Conservation (phyloP, 1,140 invertebrate genomes). For the Drosophila bocki region DNA sequence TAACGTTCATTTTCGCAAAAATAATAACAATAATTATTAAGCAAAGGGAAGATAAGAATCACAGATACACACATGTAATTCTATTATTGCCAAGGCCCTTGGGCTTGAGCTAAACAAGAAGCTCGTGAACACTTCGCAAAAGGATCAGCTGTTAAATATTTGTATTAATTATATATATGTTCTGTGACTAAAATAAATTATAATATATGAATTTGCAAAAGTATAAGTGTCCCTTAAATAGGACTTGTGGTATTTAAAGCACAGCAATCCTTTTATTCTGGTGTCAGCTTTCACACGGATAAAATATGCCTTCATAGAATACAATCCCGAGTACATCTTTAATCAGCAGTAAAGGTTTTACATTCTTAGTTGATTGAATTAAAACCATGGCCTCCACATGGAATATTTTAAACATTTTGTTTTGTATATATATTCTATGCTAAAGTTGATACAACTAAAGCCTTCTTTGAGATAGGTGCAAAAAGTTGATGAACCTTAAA, state of each 20-base stretch:
- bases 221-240: too few species aligned
- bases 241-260: background rate
- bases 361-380: background rate
- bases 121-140: too few species aligned
- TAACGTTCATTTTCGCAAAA: background rate
- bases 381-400: background rate
- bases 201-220: too few species aligned
- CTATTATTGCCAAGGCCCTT: too few species aligned
- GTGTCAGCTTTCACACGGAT: background rate
- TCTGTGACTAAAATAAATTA: background rate
- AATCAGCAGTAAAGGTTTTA: too few species aligned
- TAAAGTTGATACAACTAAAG: background rate
- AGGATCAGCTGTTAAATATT: too few species aligned
- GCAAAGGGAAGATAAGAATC: background rate
- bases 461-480: background rate
- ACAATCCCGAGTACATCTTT: background rate
- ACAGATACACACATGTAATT: background rate
- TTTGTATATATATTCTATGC: background rate
- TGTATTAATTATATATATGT: background rate
- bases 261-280: too few species aligned
- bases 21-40: background rate
- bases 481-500: background rate
- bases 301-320: background rate
- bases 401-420: background rate
- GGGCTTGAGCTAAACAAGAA: too few species aligned